phyloP scores from a whole-genome alignment of 2,113 vertebrate species.

The Desmodus rotundus region DNA sequence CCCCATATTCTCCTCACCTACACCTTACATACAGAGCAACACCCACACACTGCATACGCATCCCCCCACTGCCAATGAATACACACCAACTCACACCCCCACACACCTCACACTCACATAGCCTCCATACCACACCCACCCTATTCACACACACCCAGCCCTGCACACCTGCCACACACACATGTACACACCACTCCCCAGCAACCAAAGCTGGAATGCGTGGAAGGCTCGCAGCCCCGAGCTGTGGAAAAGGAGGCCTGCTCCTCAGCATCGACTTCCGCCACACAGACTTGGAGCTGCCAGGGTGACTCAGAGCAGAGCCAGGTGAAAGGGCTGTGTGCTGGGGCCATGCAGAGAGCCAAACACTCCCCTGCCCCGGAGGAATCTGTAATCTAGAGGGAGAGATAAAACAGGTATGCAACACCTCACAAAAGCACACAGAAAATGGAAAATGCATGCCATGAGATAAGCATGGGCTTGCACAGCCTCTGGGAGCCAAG shows the following conservation, averaged over 20 bases:
- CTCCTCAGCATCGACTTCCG: not conserved
- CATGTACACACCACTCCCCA: not conserved
- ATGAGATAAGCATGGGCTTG: not conserved
- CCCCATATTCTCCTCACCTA: not conserved
- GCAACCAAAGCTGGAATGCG: not conserved
- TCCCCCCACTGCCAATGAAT: too few relatives aligned
- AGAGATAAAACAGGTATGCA: not conserved
- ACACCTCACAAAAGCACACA: not conserved
- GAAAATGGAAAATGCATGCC: not conserved
- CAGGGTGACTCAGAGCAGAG: not conserved
- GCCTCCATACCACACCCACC: not conserved
- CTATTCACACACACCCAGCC: not conserved
- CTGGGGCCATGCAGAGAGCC: not conserved
- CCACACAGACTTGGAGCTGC: not conserved
- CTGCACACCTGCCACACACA: not conserved
- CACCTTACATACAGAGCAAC: not conserved
- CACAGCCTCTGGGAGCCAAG: accelerated
- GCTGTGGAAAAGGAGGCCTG: not conserved
- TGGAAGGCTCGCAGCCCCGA: not conserved
- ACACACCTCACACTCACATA: not conserved
- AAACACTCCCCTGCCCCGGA: not conserved
- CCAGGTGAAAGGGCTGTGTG: not conserved
- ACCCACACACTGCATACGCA: too few relatives aligned
- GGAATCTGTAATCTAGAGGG: not conserved
- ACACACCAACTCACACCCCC: not conserved